These are phyloP conservation scores for Epinotia nisella DNA, from an alignment of 2,888 invertebrate genomes.

Conservation along the genomic window DNA sequence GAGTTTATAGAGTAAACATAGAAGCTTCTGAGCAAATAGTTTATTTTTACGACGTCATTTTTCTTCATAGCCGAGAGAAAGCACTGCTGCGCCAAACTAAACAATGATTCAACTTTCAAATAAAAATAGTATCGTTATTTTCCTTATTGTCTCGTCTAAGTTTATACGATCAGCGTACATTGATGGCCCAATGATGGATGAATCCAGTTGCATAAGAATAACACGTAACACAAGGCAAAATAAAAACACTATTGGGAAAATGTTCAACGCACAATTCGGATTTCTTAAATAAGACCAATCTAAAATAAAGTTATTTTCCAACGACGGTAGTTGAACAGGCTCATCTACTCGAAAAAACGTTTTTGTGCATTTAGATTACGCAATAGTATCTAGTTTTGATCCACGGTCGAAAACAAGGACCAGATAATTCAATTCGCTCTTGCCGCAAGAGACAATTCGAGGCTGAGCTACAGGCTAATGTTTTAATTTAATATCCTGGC, in stretches of 20 bases:
- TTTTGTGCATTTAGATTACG: background rate
- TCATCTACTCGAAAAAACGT: background rate
- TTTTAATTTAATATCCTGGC: constrained; percentile 33
- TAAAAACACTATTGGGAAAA: background rate
- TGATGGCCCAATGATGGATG: constrained; percentile 1
- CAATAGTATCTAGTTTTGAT: background rate
- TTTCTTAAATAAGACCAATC: no score
- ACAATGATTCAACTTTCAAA: constrained; percentile 10
- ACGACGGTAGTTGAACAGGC: no score
- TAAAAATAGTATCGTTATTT: constrained; percentile 16
- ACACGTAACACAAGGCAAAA: background rate
- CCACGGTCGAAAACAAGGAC: constrained; percentile 13
- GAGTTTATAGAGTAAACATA: constrained; percentile 33
- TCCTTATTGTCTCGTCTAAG: background rate
- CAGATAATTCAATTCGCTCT: constrained; percentile 27
- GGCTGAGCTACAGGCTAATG: constrained; percentile 11
- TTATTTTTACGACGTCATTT: constrained; percentile 31
- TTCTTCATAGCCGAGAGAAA: constrained; percentile 23
- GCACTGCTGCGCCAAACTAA: constrained; percentile 35
- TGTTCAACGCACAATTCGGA: no score
- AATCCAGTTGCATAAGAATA: background rate
- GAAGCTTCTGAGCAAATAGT: constrained; percentile 22
- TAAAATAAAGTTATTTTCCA: no score
- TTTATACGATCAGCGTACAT: background rate
- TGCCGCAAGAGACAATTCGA: constrained; percentile 11